A percentile compares a stretch with the other conserved stretches of the same genome.
phyloP scores from a whole-genome alignment of 2,888 invertebrate species.

The Torymus texanus region DNA sequence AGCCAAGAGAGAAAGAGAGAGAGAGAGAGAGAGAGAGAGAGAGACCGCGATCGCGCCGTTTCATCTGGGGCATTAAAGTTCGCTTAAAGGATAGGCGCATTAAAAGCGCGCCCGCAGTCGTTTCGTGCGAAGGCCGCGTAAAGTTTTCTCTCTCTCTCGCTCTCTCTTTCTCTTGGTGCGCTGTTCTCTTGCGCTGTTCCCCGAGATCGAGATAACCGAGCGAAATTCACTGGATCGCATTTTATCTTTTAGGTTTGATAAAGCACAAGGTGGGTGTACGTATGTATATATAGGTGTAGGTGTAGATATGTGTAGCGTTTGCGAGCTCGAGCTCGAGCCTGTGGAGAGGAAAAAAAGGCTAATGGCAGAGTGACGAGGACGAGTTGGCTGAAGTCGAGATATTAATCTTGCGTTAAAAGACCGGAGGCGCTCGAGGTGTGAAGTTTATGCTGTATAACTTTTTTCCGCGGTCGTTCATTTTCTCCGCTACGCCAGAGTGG shows the following conservation, averaged over 20 bases:
- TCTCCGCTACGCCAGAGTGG: not conserved
- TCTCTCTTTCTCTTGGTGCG: no score
- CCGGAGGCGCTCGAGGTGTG: constrained; percentile 43
- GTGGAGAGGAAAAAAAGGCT: constrained; percentile 33
- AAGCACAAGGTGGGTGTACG: not conserved
- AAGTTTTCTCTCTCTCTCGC: constrained; percentile 26
- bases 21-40: no score
- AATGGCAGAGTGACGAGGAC: constrained; percentile 2
- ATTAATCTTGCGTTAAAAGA: constrained; percentile 54
- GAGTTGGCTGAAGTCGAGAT: constrained; percentile 39
- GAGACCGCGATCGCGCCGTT: constrained; percentile 47
- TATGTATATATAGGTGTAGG: no score
- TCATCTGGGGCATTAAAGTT: constrained; percentile 54
- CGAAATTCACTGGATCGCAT: constrained; percentile 53
- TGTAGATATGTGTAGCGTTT: not conserved
- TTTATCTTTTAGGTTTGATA: constrained; percentile 50
- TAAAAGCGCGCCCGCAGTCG: constrained; percentile 41
- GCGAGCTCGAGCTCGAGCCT: not conserved
- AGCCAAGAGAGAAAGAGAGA: constrained; percentile 9
- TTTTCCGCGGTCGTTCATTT: constrained; percentile 39
- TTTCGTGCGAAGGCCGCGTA: constrained; percentile 50
- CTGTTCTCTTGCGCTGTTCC: no score
- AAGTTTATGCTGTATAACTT: constrained; percentile 48
- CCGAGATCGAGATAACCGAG: constrained; percentile 50
- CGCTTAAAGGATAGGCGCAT: constrained; percentile 51